Evolutionary conservation across 1,140 invertebrate species (phyloP), one percentile per base, ranked within the genome.

Genomic region (Leguminivora glycinivorella): DNA sequence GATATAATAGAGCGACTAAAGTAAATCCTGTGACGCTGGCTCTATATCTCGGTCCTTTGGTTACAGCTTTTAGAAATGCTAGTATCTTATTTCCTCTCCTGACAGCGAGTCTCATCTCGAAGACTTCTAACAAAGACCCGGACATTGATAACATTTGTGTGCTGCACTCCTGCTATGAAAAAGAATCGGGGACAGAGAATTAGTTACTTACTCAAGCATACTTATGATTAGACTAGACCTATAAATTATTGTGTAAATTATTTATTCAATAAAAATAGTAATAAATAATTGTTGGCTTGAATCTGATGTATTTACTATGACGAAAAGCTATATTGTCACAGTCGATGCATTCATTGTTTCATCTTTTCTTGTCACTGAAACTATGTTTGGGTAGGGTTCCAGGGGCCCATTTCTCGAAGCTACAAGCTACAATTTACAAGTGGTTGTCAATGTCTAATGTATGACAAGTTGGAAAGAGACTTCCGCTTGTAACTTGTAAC

Each of bases 181-280:
- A 52, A 47, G n/a, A 47, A 17, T 17, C 43, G n/a, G 43, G 17
- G 12, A 7, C n/a, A 3, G 43, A 7, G 1, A 38, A 47, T 47
- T 17, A 7, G 43, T n/a, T 47, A 17, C 4, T 47, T 47, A 17
- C n/a, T 17, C 14, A 47, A 47, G 43, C 43, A 7, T n/a, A n/a
- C n/a, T n/a, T n/a, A 47, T 5, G 40, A 43, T 17, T 47, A 47
- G 14, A 47, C 14, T n/a, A 17, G n/a, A 47, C n/a, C n/a, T n/a
- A 47, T 22, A 22, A 52, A 52, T 52, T 19, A 52, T 52, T 52
- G 7, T 22, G 17, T 2, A 22, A 52, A 52, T 9, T 10, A 52
- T 22, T 22, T 52, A 52, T 52, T 52, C 47, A 52, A 52, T 52
- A 52, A 52, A 52, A 22, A 22, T 52, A 9, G 47, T 52, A 52